Evolutionary conservation across 1,140 invertebrate genomes (phyloP).

Genomic region (Drosophila leontia): DNA sequence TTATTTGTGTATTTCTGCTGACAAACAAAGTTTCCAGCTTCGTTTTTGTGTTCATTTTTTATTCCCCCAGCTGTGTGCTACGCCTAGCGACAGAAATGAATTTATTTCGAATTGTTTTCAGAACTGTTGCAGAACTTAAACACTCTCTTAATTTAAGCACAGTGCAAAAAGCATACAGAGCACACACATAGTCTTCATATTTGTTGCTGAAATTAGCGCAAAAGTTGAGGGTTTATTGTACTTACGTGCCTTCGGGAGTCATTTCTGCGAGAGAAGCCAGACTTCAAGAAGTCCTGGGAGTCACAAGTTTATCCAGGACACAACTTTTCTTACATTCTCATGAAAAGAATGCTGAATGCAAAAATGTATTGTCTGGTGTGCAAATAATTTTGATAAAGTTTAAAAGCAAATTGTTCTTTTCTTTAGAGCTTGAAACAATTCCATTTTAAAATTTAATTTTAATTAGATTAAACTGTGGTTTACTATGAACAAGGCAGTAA

Average conservation of each 20-base stretch:
- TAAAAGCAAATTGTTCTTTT: not conserved
- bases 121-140: constrained; percentile 25
- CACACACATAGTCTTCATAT: constrained; percentile 22
- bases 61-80: constrained; percentile 13
- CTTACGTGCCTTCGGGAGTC: constrained; percentile 42
- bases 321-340: constrained; percentile 23
- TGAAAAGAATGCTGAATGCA: constrained; percentile 3
- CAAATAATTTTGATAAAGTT: constrained; percentile 3
- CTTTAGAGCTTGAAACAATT: not conserved
- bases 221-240: constrained; percentile 57
- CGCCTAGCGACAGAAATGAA: constrained; percentile 56
- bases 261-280: constrained; percentile 12
- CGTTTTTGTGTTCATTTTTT: constrained; percentile 31
- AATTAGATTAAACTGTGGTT: not conserved
- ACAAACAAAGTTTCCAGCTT: constrained; percentile 38
- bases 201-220: constrained; percentile 66
- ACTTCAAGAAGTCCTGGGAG: constrained; percentile 18
- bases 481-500: not conserved
- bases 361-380: constrained; percentile 16
- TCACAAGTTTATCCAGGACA: constrained; percentile 15
- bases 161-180: constrained; percentile 14
- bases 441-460: no score
- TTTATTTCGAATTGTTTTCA: constrained; percentile 63
- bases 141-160: constrained; percentile 65
- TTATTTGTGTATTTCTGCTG: constrained; percentile 63